A percentile compares a stretch with the other conserved stretches of the same genome.
phyloP scores from a whole-genome alignment of 2,113 vertebrate genomes.

The Eulemur macaco region DNA sequence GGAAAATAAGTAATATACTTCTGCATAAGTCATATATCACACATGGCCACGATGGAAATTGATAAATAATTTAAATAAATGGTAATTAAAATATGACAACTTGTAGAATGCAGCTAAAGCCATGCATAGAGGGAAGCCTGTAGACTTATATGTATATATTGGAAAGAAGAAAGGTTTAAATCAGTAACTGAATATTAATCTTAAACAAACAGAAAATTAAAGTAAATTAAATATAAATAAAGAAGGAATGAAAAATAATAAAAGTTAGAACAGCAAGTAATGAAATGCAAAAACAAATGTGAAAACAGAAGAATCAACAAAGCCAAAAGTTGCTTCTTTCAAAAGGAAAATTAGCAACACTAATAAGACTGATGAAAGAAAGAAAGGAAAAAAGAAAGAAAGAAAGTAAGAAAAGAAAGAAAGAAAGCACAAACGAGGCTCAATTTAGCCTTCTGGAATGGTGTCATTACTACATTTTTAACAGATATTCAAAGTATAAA shows the following conservation, averaged over 20 bases:
- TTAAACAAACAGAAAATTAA: neutral
- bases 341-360: neutral
- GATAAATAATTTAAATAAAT: neutral
- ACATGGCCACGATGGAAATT: neutral
- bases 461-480: neutral
- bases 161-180: neutral
- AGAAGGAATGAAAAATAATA: neutral
- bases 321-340: neutral
- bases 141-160: neutral
- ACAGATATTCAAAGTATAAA: neutral
- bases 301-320: neutral
- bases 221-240: neutral
- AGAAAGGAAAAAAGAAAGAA: no score
- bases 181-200: neutral
- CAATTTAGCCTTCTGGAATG: neutral
- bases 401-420: neutral
- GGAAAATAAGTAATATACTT: neutral
- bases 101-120: neutral
- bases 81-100: neutral
- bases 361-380: neutral
- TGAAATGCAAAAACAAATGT: neutral
- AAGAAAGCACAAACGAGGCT: neutral
- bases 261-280: neutral
- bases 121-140: neutral
- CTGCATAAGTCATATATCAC: neutral